A percentile compares a stretch with the other conserved stretches of the same genome.
phyloP scores from a whole-genome alignment of 2,113 vertebrate genomes.

The Phrynosoma platyrhinos region DNA sequence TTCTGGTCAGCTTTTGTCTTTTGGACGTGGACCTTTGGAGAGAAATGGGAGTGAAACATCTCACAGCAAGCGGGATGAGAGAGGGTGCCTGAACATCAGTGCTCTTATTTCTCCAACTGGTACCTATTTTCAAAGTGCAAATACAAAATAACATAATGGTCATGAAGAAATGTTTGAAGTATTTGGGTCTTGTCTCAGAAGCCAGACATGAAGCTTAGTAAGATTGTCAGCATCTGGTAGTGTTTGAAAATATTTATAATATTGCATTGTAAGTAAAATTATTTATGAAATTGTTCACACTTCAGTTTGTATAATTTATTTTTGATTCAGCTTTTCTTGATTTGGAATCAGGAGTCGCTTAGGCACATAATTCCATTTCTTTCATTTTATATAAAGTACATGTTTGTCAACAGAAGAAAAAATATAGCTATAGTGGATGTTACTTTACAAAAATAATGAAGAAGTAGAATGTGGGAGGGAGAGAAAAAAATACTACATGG shows the following conservation, averaged over 20 bases:
- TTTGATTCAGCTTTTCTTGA: neutral
- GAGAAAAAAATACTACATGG: neutral
- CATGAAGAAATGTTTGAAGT: neutral
- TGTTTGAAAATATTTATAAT: neutral
- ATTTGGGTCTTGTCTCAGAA: neutral
- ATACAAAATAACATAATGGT: neutral
- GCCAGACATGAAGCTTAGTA: neutral
- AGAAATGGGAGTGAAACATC: conserved; percentile 37
- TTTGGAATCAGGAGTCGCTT: too few species aligned
- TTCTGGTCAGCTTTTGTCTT: conserved; percentile 67
- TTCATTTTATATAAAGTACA: neutral
- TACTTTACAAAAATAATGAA: neutral
- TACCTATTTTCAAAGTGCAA: conserved; percentile 40
- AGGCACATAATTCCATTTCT: too few species aligned
- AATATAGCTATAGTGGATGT: neutral
- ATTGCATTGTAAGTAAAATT: neutral
- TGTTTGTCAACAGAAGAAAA: neutral
- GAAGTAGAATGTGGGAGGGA: neutral
- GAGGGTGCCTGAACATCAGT: conserved; percentile 24
- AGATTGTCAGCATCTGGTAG: too few species aligned
- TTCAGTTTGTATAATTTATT: neutral
- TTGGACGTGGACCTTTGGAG: conserved; percentile 64
- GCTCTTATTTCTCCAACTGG: conserved; percentile 57
- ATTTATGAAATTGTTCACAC: neutral
- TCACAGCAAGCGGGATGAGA: conserved; percentile 17